A percentile compares a stretch with the other conserved stretches of the same genome.
phyloP scores from a whole-genome alignment of 2,797 vertebrate genomes.

The Poecilia wingei region DNA sequence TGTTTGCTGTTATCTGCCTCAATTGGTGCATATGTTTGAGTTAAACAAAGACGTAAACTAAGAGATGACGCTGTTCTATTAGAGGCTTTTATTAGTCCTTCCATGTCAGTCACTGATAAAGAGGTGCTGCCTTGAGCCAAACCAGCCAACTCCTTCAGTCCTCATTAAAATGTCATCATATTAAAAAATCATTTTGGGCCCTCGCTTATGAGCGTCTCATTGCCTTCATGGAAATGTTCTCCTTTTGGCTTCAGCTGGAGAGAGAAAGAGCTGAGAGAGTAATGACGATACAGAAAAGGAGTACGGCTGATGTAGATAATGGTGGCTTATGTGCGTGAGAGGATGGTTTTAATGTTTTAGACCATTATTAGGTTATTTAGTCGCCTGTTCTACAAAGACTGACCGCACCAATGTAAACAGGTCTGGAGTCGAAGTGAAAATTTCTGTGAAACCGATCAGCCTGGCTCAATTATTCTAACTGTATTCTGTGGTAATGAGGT shows the following conservation, averaged over 20 bases:
- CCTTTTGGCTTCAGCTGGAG: slow-evolving; percentile 59
- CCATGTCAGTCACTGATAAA: slow-evolving; percentile 77
- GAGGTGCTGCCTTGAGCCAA: slow-evolving; percentile 71
- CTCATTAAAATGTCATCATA: slow-evolving; percentile 82
- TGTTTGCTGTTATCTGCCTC: slow-evolving; percentile 4
- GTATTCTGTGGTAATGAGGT: background rate
- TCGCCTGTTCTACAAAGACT: slow-evolving; percentile 38
- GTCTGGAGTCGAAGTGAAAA: background rate
- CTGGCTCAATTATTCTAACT: background rate
- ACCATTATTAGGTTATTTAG: slow-evolving; percentile 48
- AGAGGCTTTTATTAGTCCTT: slow-evolving; percentile 72
- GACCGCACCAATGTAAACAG: background rate
- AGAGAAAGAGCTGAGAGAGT: slow-evolving; percentile 55
- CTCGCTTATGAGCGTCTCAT: slow-evolving; percentile 78
- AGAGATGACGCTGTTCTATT: slow-evolving; percentile 22
- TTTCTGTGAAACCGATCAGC: background rate
- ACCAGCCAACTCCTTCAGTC: slow-evolving; percentile 72
- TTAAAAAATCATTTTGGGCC: slow-evolving; percentile 77
- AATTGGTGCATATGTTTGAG: slow-evolving; percentile 4
- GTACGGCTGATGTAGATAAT: slow-evolving; percentile 56
- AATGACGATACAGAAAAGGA: slow-evolving; percentile 59
- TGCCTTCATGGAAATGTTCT: slow-evolving; percentile 74
- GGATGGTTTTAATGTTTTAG: slow-evolving; percentile 49
- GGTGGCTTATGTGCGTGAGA: slow-evolving; percentile 50
- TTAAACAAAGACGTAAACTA: slow-evolving; percentile 10